phyloP scores from a whole-genome alignment of 2,113 vertebrate genomes.

The Fulmarus glacialis region DNA sequence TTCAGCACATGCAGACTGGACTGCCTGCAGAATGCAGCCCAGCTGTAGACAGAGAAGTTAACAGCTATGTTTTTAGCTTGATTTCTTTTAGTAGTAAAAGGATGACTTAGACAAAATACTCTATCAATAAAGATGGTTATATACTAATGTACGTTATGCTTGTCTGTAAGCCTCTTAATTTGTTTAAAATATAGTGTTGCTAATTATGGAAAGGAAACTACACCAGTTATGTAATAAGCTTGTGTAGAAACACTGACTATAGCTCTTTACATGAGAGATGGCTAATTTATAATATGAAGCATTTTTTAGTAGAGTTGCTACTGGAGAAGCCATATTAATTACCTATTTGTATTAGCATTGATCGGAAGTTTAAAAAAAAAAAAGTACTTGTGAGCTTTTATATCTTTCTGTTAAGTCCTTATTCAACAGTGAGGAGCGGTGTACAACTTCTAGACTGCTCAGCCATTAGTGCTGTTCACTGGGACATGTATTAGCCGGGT shows the following conservation, averaged over 20 bases:
- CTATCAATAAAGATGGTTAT: background rate
- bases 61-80: background rate
- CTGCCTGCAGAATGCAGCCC: background rate
- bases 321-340: background rate
- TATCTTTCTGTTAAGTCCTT: background rate
- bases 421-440: background rate
- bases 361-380: background rate
- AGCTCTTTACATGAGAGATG: background rate
- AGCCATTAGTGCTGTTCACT: background rate
- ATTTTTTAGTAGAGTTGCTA: background rate
- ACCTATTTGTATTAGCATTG: background rate
- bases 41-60: background rate
- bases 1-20: conserved; percentile 43
- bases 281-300: background rate
- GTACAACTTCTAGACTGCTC: background rate
- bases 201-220: background rate
- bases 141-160: background rate
- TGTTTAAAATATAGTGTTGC: background rate
- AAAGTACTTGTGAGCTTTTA: background rate
- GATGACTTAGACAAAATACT: background rate
- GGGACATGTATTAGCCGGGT: background rate
- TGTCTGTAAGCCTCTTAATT: background rate
- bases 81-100: background rate
- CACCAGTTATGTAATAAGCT: background rate
- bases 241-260: background rate